A percentile compares a stretch with the other conserved stretches of the same genome.
These are phyloP conservation scores for Leptocoma aspasia DNA, from an alignment of 2,113 vertebrate species.

Conservation along the genomic window DNA sequence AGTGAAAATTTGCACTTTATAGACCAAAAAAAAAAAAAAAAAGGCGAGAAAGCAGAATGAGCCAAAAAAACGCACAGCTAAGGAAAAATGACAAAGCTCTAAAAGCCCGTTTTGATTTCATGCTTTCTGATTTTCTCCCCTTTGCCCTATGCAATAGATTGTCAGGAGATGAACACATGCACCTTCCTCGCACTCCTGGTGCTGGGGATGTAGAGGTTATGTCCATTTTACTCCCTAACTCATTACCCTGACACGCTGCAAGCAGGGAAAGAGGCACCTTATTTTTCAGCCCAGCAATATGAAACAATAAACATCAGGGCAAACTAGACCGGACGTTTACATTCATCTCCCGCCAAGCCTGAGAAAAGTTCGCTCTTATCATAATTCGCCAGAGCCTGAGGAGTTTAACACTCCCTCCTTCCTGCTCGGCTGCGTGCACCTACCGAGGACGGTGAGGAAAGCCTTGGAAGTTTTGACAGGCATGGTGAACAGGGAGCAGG, in stretches of 20 bases:
- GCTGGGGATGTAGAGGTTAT: neutral
- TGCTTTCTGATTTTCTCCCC: slow-evolving; percentile 14
- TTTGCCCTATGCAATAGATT: neutral
- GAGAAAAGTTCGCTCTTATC: neutral
- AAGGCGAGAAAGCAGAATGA: neutral
- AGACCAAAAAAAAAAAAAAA: neutral
- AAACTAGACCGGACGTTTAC: neutral
- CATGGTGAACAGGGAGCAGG: slow-evolving; percentile 98
- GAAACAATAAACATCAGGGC: neutral
- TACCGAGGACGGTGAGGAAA: slow-evolving; percentile 94
- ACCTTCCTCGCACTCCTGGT: neutral
- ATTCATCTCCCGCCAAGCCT: neutral
- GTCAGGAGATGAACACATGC: neutral
- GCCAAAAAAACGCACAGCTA: slow-evolving; percentile 14
- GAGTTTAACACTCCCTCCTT: neutral
- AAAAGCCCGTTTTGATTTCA: slow-evolving; percentile 27
- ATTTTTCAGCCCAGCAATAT: neutral
- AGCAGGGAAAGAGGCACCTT: neutral
- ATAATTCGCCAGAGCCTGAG: neutral
- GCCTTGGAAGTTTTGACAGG: slow-evolving; percentile 98
- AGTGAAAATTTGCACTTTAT: slow-evolving; percentile 52
- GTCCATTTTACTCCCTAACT: neutral
- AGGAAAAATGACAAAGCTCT: neutral
- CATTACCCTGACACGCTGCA: neutral
- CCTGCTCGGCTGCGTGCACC: slow-evolving; percentile 37